Base-by-base conservation (phyloP, 2,113 vertebrate genomes). In the Peromyscus leucopus region DNA sequence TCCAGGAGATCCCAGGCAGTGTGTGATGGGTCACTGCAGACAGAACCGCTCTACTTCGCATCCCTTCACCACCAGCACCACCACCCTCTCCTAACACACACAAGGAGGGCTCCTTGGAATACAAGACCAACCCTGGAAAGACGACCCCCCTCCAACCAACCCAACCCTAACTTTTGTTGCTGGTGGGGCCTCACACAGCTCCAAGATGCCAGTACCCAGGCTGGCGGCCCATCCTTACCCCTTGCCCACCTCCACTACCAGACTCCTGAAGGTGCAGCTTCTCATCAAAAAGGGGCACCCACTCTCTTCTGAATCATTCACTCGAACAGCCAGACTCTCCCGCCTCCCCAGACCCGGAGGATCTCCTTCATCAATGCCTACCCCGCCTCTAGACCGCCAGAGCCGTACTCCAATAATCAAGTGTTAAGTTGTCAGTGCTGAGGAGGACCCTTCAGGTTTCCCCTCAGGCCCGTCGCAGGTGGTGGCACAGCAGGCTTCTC, bases 1-100 rank as follows among this genome's bases (percentile, higher is more conserved):
- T 17, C 69, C 71, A 48, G 79, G 87, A 96, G 93, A 69, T 28
- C 21, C n/a, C 59, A 31, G 63, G 59, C 48, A 90, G 48, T 46
- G n/a, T 39, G 42, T 15, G 69, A 31, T 4, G 21, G 72, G 57
- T 59, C 57, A 48, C 84, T 42, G 76, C 19, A 10, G 59, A 67
- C n/a, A 42, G 61, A 61, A 1, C n/a, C 82, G 31, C 12, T 67
- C 21, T 2, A 6, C 3, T 3, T 67, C 55, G 48, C 31, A 36
- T 75, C 13, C 79, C 36, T 65, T 59, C 9, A 46, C 51, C 16
- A 24, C 3, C 4, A 2, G 12, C 28, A 46, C 51, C 16, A 24
- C 3, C 5, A 10, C 31, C 28, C 28, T 12, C 11, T 26, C 8
- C 24, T 4, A 15, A 13, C 36, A 85, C 19, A 61, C 15, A 69